These are phyloP conservation scores for Anarrhichthys ocellatus DNA, from an alignment of 2,113 vertebrate species.

Conservation along the genomic window DNA sequence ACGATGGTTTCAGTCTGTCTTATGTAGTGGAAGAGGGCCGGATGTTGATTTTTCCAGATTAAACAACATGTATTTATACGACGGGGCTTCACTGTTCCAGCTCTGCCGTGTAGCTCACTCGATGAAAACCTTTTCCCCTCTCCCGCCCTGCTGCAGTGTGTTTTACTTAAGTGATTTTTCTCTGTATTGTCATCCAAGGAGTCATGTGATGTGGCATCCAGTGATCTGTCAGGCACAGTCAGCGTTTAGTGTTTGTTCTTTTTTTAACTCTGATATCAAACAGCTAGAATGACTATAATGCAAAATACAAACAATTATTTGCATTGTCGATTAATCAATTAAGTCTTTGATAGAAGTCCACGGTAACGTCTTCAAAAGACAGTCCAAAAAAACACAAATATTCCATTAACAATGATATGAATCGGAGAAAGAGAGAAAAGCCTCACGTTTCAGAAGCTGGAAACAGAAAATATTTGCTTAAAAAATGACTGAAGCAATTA, in stretches of 20 bases:
- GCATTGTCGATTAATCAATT: not conserved
- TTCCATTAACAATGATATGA: not conserved
- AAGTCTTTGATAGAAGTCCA: not conserved
- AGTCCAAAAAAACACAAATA: not conserved
- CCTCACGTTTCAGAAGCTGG: not conserved
- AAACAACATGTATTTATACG: constrained; percentile 49
- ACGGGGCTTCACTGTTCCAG: constrained; percentile 29
- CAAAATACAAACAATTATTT: not conserved
- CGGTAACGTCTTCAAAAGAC: not conserved
- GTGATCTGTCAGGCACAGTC: constrained; percentile 40
- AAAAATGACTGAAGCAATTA: not conserved
- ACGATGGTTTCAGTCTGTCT: constrained; percentile 28
- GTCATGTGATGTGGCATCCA: constrained; percentile 49
- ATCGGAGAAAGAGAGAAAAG: not conserved
- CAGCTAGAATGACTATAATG: not conserved
- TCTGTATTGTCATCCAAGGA: constrained; percentile 50
- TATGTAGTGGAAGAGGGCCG: constrained; percentile 25
- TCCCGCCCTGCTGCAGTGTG: constrained; percentile 17
- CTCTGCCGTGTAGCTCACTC: constrained; percentile 20
- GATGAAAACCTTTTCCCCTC: constrained; percentile 27
- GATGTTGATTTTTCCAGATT: constrained; percentile 35
- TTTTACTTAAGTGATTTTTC: constrained; percentile 64
- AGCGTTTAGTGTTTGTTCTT: not conserved
- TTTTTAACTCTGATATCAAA: constrained; percentile 13
- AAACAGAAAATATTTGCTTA: not conserved